Percentiles rank a stretch among this genome's conserved stretches.
Conservation (phyloP, 2,113 vertebrate species). For the Origma solitaria region DNA sequence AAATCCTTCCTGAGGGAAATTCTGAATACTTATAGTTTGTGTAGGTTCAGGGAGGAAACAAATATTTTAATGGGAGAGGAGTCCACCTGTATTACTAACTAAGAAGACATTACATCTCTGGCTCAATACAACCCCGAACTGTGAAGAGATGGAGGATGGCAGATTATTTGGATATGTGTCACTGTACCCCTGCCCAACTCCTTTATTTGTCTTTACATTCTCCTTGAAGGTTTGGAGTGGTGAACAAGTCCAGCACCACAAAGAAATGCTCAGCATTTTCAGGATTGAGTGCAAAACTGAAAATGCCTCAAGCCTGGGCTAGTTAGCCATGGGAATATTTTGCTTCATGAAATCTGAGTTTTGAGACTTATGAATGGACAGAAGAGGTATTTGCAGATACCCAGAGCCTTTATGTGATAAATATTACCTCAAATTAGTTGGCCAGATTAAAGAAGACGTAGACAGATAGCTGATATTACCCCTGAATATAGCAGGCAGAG, state of each 20-base stretch:
- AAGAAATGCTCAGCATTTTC: background rate
- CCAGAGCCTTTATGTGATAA: slow-evolving; percentile 24
- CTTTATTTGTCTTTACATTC: background rate
- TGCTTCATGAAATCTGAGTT: background rate
- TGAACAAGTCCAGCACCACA: background rate
- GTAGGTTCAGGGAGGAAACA: background rate
- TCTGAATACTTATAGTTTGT: background rate
- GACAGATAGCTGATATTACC: slow-evolving; percentile 47
- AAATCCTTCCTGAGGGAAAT: background rate
- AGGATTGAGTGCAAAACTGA: background rate
- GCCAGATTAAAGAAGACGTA: slow-evolving; percentile 42
- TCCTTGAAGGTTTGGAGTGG: background rate
- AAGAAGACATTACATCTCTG: background rate
- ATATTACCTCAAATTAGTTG: slow-evolving; percentile 54
- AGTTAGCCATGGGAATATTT: background rate
- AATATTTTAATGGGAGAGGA: background rate
- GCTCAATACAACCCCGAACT: background rate
- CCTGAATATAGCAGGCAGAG: background rate
- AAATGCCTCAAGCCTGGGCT: background rate
- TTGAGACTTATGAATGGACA: background rate
- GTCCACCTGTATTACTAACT: background rate
- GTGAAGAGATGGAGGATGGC: background rate
- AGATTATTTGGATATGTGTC: background rate
- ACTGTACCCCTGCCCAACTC: background rate
- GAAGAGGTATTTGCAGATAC: slow-evolving; percentile 4